phyloP scores from a whole-genome alignment of 2,113 vertebrate genomes.

The Onychorhynchus coronatus region DNA sequence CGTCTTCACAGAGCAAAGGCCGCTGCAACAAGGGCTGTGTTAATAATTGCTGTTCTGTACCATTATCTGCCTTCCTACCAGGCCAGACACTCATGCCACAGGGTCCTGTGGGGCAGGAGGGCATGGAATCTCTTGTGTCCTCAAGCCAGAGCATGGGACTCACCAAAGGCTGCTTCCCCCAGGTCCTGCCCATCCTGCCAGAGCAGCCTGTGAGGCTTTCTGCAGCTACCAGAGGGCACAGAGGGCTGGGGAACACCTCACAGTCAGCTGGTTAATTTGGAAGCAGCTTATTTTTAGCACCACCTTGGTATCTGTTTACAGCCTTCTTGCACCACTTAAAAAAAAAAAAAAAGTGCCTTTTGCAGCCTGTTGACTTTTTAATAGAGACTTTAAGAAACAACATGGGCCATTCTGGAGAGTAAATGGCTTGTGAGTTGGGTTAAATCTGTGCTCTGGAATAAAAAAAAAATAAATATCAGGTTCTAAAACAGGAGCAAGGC shows the following conservation, averaged over 20 bases:
- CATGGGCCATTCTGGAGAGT: neutral
- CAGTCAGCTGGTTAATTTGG: neutral
- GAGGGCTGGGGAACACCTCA: neutral
- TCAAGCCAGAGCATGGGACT: neutral
- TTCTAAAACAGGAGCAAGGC: conserved; percentile 6
- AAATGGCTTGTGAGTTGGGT: neutral
- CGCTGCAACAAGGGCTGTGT: fast-evolving
- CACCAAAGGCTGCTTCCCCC: neutral
- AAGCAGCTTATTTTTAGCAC: neutral
- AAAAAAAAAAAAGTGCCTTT: neutral
- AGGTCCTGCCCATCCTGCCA: neutral
- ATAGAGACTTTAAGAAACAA: neutral
- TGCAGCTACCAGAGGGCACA: neutral
- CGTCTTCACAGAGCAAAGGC: neutral
- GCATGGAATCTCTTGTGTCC: neutral
- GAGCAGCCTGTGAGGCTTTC: neutral
- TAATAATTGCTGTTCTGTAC: neutral
- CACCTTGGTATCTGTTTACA: neutral
- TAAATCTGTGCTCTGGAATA: neutral
- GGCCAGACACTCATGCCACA: neutral
- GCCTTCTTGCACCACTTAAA: neutral
- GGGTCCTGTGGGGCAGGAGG: neutral
- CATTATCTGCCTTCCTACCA: neutral
- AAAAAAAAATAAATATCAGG: neutral
- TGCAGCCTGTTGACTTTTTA: neutral